Percentiles rank a stretch among this genome's conserved stretches.
phyloP scores from a whole-genome alignment of 2,797 vertebrate species.

The Dermochelys coriacea region DNA sequence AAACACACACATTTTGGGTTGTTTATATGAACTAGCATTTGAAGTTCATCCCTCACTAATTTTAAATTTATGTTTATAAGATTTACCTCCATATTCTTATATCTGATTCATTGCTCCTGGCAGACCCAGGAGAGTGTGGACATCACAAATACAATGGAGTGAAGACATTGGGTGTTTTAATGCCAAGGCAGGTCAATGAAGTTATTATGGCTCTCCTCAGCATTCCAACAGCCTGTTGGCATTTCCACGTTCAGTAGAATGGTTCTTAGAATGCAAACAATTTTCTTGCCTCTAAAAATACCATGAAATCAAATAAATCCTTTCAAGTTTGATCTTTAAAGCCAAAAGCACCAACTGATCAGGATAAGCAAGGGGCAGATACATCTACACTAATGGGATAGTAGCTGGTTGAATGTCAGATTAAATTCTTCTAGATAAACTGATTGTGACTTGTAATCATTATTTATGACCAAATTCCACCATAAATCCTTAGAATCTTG shows the following conservation, averaged over 20 bases:
- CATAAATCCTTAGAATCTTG: not conserved
- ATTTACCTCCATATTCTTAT: constrained; percentile 43
- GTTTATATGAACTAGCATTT: constrained; percentile 2
- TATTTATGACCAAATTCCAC: constrained; percentile 18
- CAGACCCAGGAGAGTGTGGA: constrained; percentile 38
- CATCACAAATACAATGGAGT: constrained; percentile 37
- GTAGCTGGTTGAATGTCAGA: constrained; percentile 18
- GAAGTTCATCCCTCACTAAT: constrained; percentile 25
- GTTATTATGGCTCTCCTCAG: constrained; percentile 60
- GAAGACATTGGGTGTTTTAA: constrained; percentile 18
- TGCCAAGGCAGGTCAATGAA: constrained; percentile 40
- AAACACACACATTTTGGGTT: not conserved
- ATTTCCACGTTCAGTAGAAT: not conserved
- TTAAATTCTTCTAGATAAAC: not conserved
- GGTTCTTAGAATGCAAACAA: constrained; percentile 9
- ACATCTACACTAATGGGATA: not conserved
- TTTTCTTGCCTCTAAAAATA: not conserved
- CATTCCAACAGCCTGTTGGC: constrained; percentile 19
- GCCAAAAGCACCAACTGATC: not conserved
- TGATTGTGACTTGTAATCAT: too few relatives aligned
- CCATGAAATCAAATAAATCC: not conserved
- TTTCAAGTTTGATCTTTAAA: not conserved
- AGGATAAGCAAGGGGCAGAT: not conserved
- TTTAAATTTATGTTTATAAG: constrained; percentile 24
- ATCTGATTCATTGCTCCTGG: constrained; percentile 56